Conservation (phyloP, 92 coral and sea anemone species). For the Porites rus region DNA sequence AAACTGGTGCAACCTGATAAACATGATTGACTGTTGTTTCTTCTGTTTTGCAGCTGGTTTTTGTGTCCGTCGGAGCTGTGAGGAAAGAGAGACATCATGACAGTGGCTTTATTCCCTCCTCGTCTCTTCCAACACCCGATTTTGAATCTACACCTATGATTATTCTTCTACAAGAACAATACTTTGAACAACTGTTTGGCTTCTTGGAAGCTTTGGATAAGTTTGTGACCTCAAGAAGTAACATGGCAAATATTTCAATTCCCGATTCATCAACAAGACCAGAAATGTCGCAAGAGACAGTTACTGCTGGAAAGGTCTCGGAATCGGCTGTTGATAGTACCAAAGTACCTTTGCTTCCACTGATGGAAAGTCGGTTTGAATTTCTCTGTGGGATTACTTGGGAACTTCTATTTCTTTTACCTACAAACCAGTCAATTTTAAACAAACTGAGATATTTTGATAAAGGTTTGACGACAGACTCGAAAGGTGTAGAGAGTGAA, state of each 20-base stretch:
- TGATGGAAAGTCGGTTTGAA: slow-evolving; percentile 75
- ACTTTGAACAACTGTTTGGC: slow-evolving; percentile 88
- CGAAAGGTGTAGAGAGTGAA: slow-evolving; percentile 16
- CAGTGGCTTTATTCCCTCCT: slow-evolving; percentile 88
- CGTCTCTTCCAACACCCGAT: slow-evolving; percentile 87
- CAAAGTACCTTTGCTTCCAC: slow-evolving; percentile 35
- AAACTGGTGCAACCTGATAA: neutral
- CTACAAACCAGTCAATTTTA: slow-evolving; percentile 86
- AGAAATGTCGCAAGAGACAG: neutral
- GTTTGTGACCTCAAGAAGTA: slow-evolving; percentile 52
- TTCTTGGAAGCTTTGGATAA: slow-evolving; percentile 87
- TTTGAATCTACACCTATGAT: slow-evolving; percentile 93
- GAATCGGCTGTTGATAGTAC: slow-evolving; percentile 30
- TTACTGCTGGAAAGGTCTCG: neutral
- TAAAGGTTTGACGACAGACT: slow-evolving; percentile 33
- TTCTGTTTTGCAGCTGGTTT: slow-evolving; percentile 78
- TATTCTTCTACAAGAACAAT: slow-evolving; percentile 82
- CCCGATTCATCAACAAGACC: neutral
- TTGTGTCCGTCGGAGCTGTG: slow-evolving; percentile 97
- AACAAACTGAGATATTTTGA: slow-evolving; percentile 88
- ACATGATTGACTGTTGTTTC: neutral
- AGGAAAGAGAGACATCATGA: slow-evolving; percentile 86
- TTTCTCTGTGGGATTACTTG: slow-evolving; percentile 88
- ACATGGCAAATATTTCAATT: neutral
- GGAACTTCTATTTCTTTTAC: slow-evolving; percentile 91